These are phyloP conservation scores for Eriosoma lanigerum DNA, from an alignment of 1,140 invertebrate species.

Conservation along the genomic window DNA sequence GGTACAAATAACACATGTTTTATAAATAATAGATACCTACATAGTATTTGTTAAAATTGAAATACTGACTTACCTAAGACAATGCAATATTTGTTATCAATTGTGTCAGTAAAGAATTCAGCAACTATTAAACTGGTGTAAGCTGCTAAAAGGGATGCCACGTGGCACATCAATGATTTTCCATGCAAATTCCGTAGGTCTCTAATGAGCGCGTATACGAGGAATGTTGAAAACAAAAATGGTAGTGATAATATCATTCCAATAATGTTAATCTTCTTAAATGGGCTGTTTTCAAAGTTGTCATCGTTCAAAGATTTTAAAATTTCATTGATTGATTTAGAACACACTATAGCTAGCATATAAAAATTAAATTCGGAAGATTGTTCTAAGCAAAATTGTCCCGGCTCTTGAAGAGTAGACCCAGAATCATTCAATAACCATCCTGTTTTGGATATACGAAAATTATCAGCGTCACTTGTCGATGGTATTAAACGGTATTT, in stretches of 20 bases:
- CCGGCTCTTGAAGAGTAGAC: not conserved
- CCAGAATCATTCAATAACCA: not conserved
- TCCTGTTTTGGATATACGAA: not conserved
- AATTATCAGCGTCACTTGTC: not conserved
- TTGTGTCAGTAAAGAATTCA: not conserved
- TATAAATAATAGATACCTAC: too few relatives aligned
- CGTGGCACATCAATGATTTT: constrained; percentile 72
- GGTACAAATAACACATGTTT: too few relatives aligned
- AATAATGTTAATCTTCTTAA: constrained; percentile 13
- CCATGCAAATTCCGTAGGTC: constrained; percentile 74
- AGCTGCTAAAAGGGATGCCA: constrained; percentile 65
- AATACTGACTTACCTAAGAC: constrained; percentile 1
- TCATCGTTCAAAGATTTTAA: too few relatives aligned
- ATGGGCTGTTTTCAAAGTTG: too few relatives aligned
- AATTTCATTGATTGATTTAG: not conserved
- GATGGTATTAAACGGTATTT: not conserved
- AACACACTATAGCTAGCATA: not conserved
- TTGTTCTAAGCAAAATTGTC: not conserved
- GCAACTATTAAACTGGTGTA: constrained; percentile 59
- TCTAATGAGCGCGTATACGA: constrained; percentile 71
- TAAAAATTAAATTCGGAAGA: not conserved
- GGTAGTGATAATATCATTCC: constrained; percentile 71
- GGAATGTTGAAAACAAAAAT: constrained; percentile 70
- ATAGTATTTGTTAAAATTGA: too few relatives aligned
- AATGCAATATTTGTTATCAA: not conserved